Percentiles rank a stretch among this genome's conserved stretches.
These are phyloP conservation scores for Tipula vernalis DNA, from an alignment of 2,888 invertebrate species.

Conservation along the genomic window DNA sequence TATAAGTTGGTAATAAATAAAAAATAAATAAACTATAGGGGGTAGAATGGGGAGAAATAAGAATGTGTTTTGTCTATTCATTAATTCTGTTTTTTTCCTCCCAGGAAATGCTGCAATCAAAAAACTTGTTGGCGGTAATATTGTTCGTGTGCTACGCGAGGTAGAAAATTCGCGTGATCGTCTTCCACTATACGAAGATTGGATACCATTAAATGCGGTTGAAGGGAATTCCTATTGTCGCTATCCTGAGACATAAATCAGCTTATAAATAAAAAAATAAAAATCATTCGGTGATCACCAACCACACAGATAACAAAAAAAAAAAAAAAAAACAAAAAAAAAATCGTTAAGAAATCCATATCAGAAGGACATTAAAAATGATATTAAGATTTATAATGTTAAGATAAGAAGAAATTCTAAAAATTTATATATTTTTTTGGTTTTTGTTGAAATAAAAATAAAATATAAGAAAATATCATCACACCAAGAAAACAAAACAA, in stretches of 20 bases:
- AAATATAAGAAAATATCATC: background rate
- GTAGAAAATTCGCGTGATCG: constrained; percentile 34
- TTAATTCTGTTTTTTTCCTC: too few relatives aligned
- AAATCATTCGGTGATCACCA: background rate
- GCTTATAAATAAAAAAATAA: background rate
- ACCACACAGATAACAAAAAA: background rate
- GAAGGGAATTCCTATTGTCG: constrained; percentile 43
- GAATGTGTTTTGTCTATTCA: too few relatives aligned
- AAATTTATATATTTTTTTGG: background rate
- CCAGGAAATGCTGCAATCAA: constrained; percentile 40
- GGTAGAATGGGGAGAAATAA: too few relatives aligned
- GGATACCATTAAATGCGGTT: constrained; percentile 40
- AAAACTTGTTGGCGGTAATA: constrained; percentile 45
- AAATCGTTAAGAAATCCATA: background rate
- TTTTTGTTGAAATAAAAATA: background rate
- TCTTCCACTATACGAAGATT: constrained; percentile 39
- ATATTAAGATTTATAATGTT: background rate
- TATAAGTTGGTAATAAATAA: too few relatives aligned
- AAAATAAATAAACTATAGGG: too few relatives aligned
- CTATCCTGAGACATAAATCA: constrained; percentile 36
- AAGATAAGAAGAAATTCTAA: background rate
- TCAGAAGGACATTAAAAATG: background rate
- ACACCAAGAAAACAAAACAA: background rate
- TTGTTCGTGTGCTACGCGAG: constrained; percentile 42
- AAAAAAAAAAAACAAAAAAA: background rate